Evolutionary conservation across 2,797 vertebrate species (phyloP).

Genomic region (Hoplostethus mediterraneus): DNA sequence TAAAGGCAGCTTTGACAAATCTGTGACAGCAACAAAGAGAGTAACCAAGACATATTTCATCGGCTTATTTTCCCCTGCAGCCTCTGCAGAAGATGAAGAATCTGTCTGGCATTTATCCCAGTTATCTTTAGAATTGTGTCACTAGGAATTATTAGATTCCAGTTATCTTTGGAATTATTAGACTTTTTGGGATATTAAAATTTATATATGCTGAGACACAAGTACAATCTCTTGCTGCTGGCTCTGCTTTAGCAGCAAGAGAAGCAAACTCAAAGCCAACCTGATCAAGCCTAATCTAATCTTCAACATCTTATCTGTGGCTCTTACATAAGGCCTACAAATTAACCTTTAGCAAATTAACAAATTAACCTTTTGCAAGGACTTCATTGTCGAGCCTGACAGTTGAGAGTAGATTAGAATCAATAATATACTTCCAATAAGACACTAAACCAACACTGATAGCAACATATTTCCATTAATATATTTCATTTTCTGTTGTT

Average conservation of each 20-base stretch:
- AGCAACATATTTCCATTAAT: not conserved
- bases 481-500: not conserved
- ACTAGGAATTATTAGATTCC: not conserved
- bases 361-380: not conserved
- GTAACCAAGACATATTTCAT: not conserved
- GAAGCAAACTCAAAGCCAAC: slow-evolving; percentile 6
- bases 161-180: too few relatives aligned
- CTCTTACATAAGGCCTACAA: not conserved
- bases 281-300: slow-evolving; percentile 8
- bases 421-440: not conserved
- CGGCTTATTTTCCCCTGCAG: slow-evolving; percentile 2
- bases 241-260: not conserved
- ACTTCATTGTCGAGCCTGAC: not conserved
- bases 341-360: slow-evolving; percentile 1
- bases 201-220: not conserved
- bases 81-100: slow-evolving; percentile 19
- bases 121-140: slow-evolving; percentile 47
- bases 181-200: slow-evolving; percentile 1
- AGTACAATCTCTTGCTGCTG: not conserved
- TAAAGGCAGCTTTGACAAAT: slow-evolving; percentile 20
- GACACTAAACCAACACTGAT: slow-evolving; percentile 2
- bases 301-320: not conserved
- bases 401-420: not conserved
- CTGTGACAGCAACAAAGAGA: slow-evolving; percentile 32
- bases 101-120: slow-evolving; percentile 34